Percentiles rank a stretch among this genome's conserved stretches.
phyloP scores from a whole-genome alignment of 2,888 invertebrate genomes.

The Ormyrus rosae region DNA sequence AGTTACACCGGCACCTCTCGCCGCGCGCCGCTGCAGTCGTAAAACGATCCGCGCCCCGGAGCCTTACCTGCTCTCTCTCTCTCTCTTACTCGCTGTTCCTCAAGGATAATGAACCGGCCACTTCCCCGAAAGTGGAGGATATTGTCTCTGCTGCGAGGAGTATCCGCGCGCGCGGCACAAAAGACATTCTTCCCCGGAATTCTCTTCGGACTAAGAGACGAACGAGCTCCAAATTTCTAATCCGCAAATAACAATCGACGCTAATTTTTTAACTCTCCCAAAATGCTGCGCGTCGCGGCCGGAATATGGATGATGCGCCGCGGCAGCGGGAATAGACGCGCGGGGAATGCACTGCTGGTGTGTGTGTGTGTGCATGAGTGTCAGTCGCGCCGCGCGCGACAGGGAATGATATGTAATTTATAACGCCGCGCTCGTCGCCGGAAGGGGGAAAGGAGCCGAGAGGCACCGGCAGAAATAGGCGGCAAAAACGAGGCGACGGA shows the following conservation, averaged over 20 bases:
- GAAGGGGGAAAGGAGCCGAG: neutral
- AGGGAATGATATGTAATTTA: slow-evolving; percentile 74
- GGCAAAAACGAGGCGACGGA: slow-evolving; percentile 5
- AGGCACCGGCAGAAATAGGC: slow-evolving; percentile 24
- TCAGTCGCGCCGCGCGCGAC: slow-evolving; percentile 61
- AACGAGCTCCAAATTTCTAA: too few species aligned
- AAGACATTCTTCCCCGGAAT: slow-evolving; percentile 18
- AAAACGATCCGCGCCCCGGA: neutral
- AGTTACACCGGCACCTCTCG: too few species aligned
- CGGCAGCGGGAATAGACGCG: slow-evolving; percentile 37
- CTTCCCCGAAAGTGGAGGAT: slow-evolving; percentile 25
- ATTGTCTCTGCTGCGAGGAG: slow-evolving; percentile 21
- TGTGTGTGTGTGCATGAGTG: too few species aligned
- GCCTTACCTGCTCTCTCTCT: neutral
- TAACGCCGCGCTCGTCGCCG: slow-evolving; percentile 61
- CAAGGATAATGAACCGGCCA: slow-evolving; percentile 50
- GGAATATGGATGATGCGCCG: slow-evolving; percentile 21
- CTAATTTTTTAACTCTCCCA: too few species aligned
- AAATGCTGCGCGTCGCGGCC: too few species aligned
- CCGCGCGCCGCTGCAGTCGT: too few species aligned
- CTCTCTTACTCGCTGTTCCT: slow-evolving; percentile 11
- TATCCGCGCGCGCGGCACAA: slow-evolving; percentile 17
- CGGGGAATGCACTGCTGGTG: neutral
- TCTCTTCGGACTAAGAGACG: neutral
- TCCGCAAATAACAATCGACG: too few species aligned